Evolutionary conservation across 2,113 vertebrate genomes (phyloP).

Genomic region (Porphyrio hochstetteri): DNA sequence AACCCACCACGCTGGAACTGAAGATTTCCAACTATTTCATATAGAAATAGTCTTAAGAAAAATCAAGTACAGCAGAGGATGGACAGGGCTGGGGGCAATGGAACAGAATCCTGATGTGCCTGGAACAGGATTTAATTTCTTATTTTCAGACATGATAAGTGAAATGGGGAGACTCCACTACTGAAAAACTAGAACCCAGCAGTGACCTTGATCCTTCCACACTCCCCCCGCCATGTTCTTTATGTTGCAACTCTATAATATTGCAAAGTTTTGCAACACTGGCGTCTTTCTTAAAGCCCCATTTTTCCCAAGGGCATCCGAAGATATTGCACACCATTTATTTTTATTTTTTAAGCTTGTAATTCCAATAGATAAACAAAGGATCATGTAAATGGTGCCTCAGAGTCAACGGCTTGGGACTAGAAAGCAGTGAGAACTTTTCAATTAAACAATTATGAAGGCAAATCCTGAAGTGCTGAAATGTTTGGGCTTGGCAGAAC

Average conservation of each 20-base stretch:
- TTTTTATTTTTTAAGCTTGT: background rate
- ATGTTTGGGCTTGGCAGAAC: background rate
- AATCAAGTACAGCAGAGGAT: background rate
- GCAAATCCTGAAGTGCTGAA: accelerated
- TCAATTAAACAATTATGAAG: background rate
- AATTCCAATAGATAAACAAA: background rate
- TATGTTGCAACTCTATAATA: background rate
- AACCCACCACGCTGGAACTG: background rate
- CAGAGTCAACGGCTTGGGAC: background rate
- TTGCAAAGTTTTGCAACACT: background rate
- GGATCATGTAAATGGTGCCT: background rate
- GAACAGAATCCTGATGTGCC: background rate
- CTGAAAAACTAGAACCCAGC: background rate
- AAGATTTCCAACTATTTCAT: background rate
- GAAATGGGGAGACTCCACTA: background rate
- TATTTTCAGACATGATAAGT: background rate
- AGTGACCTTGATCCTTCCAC: background rate
- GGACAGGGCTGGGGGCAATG: accelerated
- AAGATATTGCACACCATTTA: background rate
- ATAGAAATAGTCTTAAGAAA: background rate
- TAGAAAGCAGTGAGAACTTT: background rate
- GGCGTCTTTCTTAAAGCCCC: background rate
- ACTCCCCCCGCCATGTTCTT: background rate
- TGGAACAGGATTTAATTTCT: background rate
- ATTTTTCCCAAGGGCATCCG: background rate